phyloP scores from a whole-genome alignment of 35 echinoderm and acorn worm species.

The Chiridota heheva region DNA sequence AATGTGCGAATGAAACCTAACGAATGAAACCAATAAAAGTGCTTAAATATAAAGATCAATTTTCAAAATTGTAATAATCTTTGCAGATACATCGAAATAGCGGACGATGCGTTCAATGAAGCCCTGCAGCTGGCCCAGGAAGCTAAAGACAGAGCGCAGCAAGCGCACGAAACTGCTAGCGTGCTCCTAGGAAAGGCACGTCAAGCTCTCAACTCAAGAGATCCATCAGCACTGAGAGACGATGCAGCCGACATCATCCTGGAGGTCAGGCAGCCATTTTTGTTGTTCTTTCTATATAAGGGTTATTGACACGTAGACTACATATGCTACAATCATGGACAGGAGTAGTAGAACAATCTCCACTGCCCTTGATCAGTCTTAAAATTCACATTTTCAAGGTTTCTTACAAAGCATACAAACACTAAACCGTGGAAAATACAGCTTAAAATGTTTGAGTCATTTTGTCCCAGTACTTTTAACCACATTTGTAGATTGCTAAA shows the following conservation, averaged over 20 bases:
- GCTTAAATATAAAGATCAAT: background rate
- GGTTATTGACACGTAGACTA: too few relatives aligned
- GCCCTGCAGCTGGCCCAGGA: conserved; percentile 55
- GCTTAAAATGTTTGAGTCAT: too few relatives aligned
- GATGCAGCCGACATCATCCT: conserved; percentile 60
- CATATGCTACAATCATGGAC: background rate
- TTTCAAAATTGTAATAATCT: background rate
- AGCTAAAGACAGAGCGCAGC: conserved; percentile 43
- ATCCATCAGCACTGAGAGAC: conserved; percentile 28
- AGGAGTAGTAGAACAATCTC: background rate
- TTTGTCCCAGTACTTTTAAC: too few relatives aligned
- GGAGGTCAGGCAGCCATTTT: conserved; percentile 33
- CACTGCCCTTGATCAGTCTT: too few relatives aligned
- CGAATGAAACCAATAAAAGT: too few relatives aligned
- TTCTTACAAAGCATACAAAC: too few relatives aligned
- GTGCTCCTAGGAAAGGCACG: conserved; percentile 60
- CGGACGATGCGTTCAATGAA: conserved; percentile 55
- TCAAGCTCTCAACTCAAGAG: conserved; percentile 48
- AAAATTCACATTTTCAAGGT: too few relatives aligned
- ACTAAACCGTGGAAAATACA: too few relatives aligned
- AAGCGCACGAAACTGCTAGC: conserved; percentile 52
- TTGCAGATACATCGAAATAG: conserved; percentile 2
- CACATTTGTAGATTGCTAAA: too few relatives aligned
- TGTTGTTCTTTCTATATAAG: background rate
- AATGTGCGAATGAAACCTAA: too few relatives aligned